Evolutionary conservation across 2,888 invertebrate species (phyloP), one percentile per base, ranked within the genome.

Genomic region (Leucophenga montana): DNA sequence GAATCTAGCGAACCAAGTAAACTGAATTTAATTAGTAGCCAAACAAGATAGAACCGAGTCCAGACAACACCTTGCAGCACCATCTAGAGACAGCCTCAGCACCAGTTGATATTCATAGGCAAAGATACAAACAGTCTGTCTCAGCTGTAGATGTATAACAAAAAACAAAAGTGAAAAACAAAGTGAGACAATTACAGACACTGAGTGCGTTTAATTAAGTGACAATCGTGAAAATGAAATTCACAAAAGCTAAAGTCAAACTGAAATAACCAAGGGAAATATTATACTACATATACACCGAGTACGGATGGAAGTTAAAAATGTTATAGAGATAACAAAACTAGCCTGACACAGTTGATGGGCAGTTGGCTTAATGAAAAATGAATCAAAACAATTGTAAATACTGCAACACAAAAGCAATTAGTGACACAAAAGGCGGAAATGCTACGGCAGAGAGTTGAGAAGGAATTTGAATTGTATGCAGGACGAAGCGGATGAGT

Each of bases 341-440:
- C 27, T 4, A 46, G 46, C n/a, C 46, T 13, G 66, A 20, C 14
- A 3, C 50, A 14, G 22, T 18, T 8, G 39, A 39, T 18, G 22
- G 13, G 31, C 46, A 8, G n/a, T 27, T 22, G 39, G 31, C 62
- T 68, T 66, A 79, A 73, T 73, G 76, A 81, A 79, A 84, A 83
- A 82, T 83, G 79, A 83, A 84, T 84, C 85, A 82, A 82, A 84
- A 82, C 85, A 83, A 82, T 83, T 82, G 82, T 84, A 84, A 84
- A 82, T 84, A 84, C 74, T 81, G 79, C 81, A 84, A 83, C 82
- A 84, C 82, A 82, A 82, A 84, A 84, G 82, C 82, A 82, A 82
- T 82, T 82, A 82, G 82, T 84, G 82, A 79, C 82, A 82, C 82
- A 84, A 85, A 81, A 84, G 84, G 83, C 83, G 82, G 83, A 82